phyloP scores from a whole-genome alignment of 1,140 invertebrate species.

The Thereuonema tuberculata region DNA sequence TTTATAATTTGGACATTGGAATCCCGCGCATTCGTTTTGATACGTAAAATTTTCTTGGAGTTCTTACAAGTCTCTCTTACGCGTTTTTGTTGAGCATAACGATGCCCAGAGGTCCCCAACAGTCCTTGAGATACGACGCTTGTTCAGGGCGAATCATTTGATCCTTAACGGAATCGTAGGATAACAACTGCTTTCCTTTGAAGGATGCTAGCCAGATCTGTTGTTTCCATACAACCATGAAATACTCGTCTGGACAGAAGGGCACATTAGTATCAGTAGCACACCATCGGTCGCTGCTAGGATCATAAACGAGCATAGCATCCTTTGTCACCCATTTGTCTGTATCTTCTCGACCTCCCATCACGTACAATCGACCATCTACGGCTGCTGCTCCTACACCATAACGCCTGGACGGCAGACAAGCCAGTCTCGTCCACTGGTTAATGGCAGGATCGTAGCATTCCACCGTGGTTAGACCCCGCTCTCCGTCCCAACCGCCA shows the following conservation, averaged over 20 bases:
- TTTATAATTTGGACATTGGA: too few relatives aligned
- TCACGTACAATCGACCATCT: conserved; percentile 5
- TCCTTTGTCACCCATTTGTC: conserved; percentile 8
- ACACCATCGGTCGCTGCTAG: conserved; percentile 7
- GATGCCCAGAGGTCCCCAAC: conserved; percentile 3
- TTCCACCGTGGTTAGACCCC: conserved; percentile 1
- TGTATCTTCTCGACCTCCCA: conserved; percentile 4
- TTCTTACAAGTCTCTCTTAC: background rate
- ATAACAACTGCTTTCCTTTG: conserved; percentile 4
- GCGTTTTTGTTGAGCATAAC: conserved; percentile 4
- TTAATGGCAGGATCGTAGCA: conserved; percentile 4
- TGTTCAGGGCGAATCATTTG: conserved; percentile 7
- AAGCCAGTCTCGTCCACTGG: conserved; percentile 2
- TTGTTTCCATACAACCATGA: conserved; percentile 9
- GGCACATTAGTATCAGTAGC: conserved; percentile 6
- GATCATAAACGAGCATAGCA: conserved; percentile 5
- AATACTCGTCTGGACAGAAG: conserved; percentile 7
- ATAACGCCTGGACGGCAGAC: conserved; percentile 3
- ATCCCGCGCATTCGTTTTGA: too few relatives aligned
- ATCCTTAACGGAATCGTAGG: conserved; percentile 7
- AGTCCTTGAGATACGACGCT: background rate
- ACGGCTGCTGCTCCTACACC: conserved; percentile 2
- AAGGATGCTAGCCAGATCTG: conserved; percentile 4
- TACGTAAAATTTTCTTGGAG: too few relatives aligned
- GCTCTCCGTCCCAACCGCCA: conserved; percentile 3